Conservation (phyloP, 2,797 vertebrate species). For the Chrysocyon brachyurus region DNA sequence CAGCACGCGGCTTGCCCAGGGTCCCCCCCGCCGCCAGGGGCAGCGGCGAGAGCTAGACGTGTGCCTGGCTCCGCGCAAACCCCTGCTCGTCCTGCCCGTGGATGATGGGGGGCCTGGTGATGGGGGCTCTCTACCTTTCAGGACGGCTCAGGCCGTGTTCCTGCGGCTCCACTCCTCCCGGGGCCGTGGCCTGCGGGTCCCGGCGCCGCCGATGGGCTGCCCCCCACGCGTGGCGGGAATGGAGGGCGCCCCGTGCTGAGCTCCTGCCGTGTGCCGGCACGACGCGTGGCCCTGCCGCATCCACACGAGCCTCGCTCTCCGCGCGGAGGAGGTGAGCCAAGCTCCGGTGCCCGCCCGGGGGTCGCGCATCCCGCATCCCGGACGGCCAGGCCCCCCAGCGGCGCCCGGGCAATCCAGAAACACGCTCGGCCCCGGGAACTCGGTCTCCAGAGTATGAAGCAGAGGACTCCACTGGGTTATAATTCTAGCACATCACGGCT, state of each 20-base stretch:
- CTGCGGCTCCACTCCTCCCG: not conserved
- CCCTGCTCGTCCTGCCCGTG: no score
- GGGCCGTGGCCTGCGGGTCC: not conserved
- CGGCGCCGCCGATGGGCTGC: not conserved
- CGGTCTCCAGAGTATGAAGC: conserved; percentile 33
- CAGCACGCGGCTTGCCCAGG: not conserved
- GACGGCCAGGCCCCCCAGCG: fast-evolving
- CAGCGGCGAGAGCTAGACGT: not conserved
- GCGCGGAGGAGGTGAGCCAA: not conserved
- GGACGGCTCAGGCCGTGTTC: not conserved
- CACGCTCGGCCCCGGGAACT: not conserved
- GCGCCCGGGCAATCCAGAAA: not conserved
- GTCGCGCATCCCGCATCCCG: fast-evolving
- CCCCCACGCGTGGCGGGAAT: fast-evolving
- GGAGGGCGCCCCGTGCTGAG: no score
- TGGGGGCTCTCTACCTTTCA: not conserved
- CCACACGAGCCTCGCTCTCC: not conserved
- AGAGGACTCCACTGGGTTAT: conserved; percentile 31
- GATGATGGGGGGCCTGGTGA: not conserved
- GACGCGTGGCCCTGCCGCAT: fast-evolving
- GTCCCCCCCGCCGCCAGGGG: not conserved
- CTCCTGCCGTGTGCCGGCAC: fast-evolving
- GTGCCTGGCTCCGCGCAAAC: no score
- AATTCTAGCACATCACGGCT: conserved; percentile 41
- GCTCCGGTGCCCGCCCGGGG: not conserved